These are phyloP conservation scores for Lithophane semibrunnea DNA, from an alignment of 2,888 invertebrate genomes.

Conservation along the genomic window DNA sequence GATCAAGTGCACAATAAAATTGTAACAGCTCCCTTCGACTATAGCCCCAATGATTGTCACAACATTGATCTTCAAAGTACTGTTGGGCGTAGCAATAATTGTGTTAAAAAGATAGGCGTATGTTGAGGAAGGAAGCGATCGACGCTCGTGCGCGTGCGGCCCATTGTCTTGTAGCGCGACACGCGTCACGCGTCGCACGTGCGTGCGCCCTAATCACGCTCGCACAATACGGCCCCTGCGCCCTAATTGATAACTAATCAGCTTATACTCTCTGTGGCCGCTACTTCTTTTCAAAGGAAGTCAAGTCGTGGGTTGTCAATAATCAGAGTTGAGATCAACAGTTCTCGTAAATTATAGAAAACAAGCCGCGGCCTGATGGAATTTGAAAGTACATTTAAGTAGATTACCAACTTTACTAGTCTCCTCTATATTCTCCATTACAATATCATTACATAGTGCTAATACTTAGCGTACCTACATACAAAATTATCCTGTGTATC, in stretches of 20 bases:
- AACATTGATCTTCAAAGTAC: slow-evolving; percentile 64
- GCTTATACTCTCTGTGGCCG: slow-evolving; percentile 59
- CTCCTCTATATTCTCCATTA: not conserved
- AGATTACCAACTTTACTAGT: too few relatives aligned
- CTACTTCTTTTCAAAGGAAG: slow-evolving; percentile 18
- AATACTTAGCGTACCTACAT: too few relatives aligned
- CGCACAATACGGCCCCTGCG: slow-evolving; percentile 8
- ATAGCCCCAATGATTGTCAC: slow-evolving; percentile 64
- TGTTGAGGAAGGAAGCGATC: slow-evolving; percentile 74
- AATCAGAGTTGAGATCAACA: not conserved
- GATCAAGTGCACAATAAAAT: slow-evolving; percentile 35
- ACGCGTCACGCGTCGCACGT: slow-evolving; percentile 48
- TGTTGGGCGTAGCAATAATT: slow-evolving; percentile 70
- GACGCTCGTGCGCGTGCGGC: slow-evolving; percentile 58
- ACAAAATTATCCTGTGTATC: not conserved
- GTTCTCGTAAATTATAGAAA: not conserved
- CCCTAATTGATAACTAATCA: slow-evolving; percentile 75
- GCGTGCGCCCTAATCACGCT: slow-evolving; percentile 43
- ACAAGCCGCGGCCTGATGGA: not conserved
- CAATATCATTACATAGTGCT: not conserved
- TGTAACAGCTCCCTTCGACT: slow-evolving; percentile 42
- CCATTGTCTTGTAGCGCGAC: slow-evolving; percentile 45
- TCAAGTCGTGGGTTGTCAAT: not conserved
- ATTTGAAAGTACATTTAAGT: not conserved
- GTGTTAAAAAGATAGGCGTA: slow-evolving; percentile 76